Evolutionary conservation across 2,113 vertebrate species (phyloP).

Genomic region (Ictalurus furcatus): DNA sequence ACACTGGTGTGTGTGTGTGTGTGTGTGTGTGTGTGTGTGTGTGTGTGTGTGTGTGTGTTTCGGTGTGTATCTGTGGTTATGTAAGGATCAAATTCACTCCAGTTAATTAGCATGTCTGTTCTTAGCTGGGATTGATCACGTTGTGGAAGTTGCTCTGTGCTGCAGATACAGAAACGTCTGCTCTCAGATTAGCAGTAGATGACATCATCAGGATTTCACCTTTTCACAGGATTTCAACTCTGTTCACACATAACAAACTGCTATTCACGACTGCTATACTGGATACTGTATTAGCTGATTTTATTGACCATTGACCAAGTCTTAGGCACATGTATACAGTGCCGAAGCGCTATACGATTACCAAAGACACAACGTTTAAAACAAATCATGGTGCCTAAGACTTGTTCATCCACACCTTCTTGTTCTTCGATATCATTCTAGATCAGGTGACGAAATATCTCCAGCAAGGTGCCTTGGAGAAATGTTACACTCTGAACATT

Average conservation of each 20-base stretch:
- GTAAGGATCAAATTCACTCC: not conserved
- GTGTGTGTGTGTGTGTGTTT: conserved; percentile 21
- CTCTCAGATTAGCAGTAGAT: not conserved
- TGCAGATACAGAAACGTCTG: not conserved
- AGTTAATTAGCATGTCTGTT: conserved; percentile 20
- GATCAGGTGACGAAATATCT: not conserved
- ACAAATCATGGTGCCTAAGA: not conserved
- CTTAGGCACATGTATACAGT: not conserved
- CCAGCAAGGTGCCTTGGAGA: not conserved
- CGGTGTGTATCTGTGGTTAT: not conserved
- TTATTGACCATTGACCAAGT: not conserved
- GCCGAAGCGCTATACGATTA: not conserved
- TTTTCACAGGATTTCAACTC: not conserved
- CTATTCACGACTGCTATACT: not conserved
- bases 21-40: conserved; percentile 19
- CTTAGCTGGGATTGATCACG: conserved; percentile 3
- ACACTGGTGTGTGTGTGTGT: conserved; percentile 25
- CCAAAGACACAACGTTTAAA: not conserved
- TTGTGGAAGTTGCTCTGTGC: not conserved
- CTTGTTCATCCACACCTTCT: not conserved
- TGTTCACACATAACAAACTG: not conserved
- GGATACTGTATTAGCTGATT: not conserved
- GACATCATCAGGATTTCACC: not conserved
- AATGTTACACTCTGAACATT: not conserved
- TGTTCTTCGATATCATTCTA: not conserved